Evolutionary conservation across 2,888 invertebrate genomes (phyloP), one percentile per base, ranked within the genome.

Genomic region (Abscondita cerata): DNA sequence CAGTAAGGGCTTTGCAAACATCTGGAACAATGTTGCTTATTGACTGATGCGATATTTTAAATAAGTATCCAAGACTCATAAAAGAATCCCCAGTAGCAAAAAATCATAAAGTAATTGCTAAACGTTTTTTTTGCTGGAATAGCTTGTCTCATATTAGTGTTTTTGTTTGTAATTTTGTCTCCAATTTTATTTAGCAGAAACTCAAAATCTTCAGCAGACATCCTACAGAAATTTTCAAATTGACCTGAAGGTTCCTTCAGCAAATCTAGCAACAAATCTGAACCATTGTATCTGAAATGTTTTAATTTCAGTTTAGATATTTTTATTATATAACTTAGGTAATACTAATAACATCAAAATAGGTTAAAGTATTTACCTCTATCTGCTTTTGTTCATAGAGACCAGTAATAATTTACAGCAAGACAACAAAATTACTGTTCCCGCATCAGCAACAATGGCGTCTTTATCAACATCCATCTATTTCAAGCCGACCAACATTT

Each of bases 31-130:
- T 64, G 25, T 36, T 58, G 44, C 52, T 59, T 51, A 68, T 63
- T 1, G 64, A 48, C 48, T 68, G 64, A 59, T 62, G 62, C 36
- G 65, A 68, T 52, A 70, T 51, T 66, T 70, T 70, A 50, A 68
- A 71, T 59, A 69, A 48, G 54, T 69, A 70, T 34, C 64, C 61
- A 36, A 71, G 55, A 62, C 69, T 70, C 54, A 61, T 59, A 47
- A 59, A 68, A 46, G 66, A 68, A 58, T 71, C 65, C 44, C 67
- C 69, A 38, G 67, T 69, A 12, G 67, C 69, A 8, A 67, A 38
- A 51, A 63, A 70, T 58, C 68, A 57, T 34, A 71, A 55, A 41
- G 68, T 62, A 50, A 69, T 64, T 31, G 67, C 67, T 47, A 69
- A 55, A 63, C 66, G 54, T 52, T 65, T 64, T 64, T n/a, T 64